Conservation (phyloP, 2,797 vertebrate genomes). For the Hylomyscus alleni region DNA sequence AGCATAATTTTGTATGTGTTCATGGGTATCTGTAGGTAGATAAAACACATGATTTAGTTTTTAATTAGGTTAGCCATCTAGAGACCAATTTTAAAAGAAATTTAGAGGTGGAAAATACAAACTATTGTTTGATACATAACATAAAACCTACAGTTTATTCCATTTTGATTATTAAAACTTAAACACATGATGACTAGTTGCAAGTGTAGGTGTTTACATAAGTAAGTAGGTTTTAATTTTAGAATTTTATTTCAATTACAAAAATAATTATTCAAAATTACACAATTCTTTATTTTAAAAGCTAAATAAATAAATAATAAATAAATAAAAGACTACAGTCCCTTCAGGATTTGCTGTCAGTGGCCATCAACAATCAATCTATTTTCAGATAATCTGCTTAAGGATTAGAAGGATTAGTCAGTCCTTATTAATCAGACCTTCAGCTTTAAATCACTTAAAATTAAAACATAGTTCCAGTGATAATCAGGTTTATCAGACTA, state of each 20-base stretch:
- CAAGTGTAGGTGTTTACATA: background rate
- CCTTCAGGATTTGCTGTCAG: constrained; percentile 6
- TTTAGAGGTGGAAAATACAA: constrained; percentile 1
- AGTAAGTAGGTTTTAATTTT: background rate
- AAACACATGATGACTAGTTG: background rate
- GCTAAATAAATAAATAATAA: background rate
- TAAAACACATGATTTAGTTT: background rate
- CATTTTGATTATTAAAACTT: constrained; percentile 10
- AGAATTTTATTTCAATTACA: background rate
- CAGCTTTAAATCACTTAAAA: constrained; percentile 60
- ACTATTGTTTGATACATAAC: background rate
- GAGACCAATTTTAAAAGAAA: background rate
- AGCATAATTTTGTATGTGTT: background rate
- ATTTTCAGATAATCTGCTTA: constrained; percentile 77
- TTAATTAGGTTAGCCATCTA: background rate
- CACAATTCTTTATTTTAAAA: background rate
- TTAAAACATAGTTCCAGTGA: background rate
- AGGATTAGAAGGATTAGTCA: constrained; percentile 73
- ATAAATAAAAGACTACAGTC: background rate
- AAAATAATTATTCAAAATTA: background rate
- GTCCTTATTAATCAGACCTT: constrained; percentile 72
- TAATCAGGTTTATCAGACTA: constrained; percentile 46
- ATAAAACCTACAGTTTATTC: background rate
- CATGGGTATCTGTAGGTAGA: background rate
- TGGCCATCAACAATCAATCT: constrained; percentile 65